Evolutionary conservation across 2,113 vertebrate genomes (phyloP), one percentile per base, ranked within the genome.

Genomic region (Malurus cyaneus): DNA sequence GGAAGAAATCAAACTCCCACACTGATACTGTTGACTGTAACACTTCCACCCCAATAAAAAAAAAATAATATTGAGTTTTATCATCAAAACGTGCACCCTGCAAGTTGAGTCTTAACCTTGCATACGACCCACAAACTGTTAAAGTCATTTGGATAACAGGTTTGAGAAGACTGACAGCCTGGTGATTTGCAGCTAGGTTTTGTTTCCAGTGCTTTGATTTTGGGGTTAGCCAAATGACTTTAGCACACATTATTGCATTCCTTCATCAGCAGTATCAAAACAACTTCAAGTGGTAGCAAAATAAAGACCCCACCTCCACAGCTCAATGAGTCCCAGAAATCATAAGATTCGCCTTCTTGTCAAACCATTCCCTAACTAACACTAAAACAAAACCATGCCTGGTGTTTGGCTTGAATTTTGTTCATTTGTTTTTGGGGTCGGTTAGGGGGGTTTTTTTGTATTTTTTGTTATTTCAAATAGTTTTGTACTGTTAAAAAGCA

Each of bases 91-190:
- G 44, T 92, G 79, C 89, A 90, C 80, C 2, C 1, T 16, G 70
- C 82, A 92, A 95, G 93, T 76, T 53, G 70, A 94, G 93, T 96
- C 95, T 96, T 97, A 94, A 97, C 95, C 93, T 86, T 56, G 60
- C 12, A 11, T 52, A 59, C 72, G 94, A 97, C 94, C 95, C 91
- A 87, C 85, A 95, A 97, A 97, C 97, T 97, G 97, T 88, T 97
- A 96, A 97, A 98, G 95, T 92, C 96, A 93, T 98, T 94, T 93
- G 94, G 94, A 60, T 85, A 96, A 97, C 93, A 94, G 84, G 86
- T 93, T 96, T 97, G 86, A 86, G 85, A 94, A 93, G 95, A 96
- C 61, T 60, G 96, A 92, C 96, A 97, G 96, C 74, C 86, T 61
- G 74, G 70, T 97, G 97, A 97, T 97, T 97, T 96, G 96, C 93